Conservation (phyloP, 1,140 invertebrate genomes). For the Aleiodes sp. region DNA sequence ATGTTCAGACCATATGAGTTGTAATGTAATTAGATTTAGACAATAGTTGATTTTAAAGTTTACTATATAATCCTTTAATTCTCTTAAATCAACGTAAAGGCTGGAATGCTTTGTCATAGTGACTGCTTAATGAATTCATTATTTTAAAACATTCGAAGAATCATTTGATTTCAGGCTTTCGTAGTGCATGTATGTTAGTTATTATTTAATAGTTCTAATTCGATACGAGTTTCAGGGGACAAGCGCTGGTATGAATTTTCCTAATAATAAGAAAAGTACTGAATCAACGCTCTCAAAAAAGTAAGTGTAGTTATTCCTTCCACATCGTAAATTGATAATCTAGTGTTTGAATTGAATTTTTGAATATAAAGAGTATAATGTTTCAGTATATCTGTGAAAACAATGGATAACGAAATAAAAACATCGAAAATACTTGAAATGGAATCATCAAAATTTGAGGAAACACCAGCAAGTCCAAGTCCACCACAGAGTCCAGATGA, state of each 20-base stretch:
- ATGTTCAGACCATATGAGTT: too few relatives aligned
- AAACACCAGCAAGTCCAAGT: slow-evolving; percentile 62
- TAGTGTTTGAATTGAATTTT: too few relatives aligned
- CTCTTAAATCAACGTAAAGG: too few relatives aligned
- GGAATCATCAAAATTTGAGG: slow-evolving; percentile 35
- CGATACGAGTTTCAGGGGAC: slow-evolving; percentile 53
- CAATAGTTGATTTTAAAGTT: too few relatives aligned
- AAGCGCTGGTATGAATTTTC: slow-evolving; percentile 33
- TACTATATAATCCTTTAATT: too few relatives aligned
- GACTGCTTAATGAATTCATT: neutral
- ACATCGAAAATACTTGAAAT: neutral
- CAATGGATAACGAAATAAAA: neutral
- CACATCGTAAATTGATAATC: too few relatives aligned
- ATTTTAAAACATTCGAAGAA: neutral
- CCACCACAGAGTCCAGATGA: slow-evolving; percentile 52
- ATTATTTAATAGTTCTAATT: slow-evolving; percentile 49
- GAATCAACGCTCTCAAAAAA: neutral
- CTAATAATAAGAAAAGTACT: slow-evolving; percentile 32
- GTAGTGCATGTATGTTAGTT: slow-evolving; percentile 44
- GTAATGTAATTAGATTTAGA: too few relatives aligned
- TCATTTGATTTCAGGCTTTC: slow-evolving; percentile 40
- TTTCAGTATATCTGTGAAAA: neutral
- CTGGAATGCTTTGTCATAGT: too few relatives aligned
- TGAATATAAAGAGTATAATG: neutral
- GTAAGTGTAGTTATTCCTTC: too few relatives aligned